Conservation (phyloP, 2,113 vertebrate species). For the Gadus chalcogrammus region DNA sequence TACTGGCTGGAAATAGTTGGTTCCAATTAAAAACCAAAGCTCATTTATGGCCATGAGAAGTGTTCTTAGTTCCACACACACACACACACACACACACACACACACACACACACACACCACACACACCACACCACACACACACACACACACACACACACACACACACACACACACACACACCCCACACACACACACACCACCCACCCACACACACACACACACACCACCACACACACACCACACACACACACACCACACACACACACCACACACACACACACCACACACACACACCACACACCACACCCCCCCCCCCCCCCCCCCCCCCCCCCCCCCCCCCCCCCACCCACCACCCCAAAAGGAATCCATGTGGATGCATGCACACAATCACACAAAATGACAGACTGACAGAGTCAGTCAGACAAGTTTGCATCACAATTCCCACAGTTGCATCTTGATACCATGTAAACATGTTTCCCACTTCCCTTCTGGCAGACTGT, state of each 20-base stretch:
- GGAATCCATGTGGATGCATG: constrained; percentile 27
- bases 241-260: too few relatives aligned
- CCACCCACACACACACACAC: constrained; percentile 9
- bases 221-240: constrained; percentile 10
- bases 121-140: too few relatives aligned
- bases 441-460: not conserved
- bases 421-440: not conserved
- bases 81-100: constrained; percentile 15
- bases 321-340: too few relatives aligned
- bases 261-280: not conserved
- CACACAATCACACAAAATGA: not conserved
- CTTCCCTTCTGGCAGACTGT: constrained; percentile 3
- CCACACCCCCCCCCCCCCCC: too few relatives aligned
- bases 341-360: constrained; percentile 9
- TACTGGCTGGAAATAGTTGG: constrained; percentile 20
- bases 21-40: constrained; percentile 25
- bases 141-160: not conserved
- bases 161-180: not conserved
- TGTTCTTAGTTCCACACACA: not conserved
- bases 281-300: not conserved
- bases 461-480: constrained; percentile 37
- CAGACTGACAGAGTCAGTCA: not conserved
- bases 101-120: not conserved
- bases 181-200: too few relatives aligned
- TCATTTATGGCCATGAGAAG: constrained; percentile 14